Base-by-base conservation (phyloP, 2,888 invertebrate genomes). In the Orthonevra nobilis region DNA sequence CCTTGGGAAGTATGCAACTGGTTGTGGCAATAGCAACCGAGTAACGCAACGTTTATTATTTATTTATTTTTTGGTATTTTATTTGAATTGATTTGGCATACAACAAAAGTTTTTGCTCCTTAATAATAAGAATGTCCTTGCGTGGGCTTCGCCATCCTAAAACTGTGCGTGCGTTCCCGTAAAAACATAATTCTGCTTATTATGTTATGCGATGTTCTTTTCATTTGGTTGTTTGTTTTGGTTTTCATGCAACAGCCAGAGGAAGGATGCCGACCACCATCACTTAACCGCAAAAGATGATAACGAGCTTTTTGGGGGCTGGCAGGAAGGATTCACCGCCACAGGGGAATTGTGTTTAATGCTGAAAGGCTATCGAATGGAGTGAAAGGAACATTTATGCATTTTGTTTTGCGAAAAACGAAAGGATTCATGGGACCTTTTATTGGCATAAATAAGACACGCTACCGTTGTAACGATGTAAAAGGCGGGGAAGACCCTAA, bases 51-150 rank as follows among this genome's bases (percentile, higher is more conserved):
- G 52, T 52, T 40, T 72, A 58, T 69, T 50, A 63, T 63, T 75
- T 75, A 63, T 69, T 61, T 56, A 48, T 50, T 20, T n/a, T n/a
- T 34, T 56, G 56, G 30, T 36, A 36, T 56, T 64, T 75, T 56
- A 75, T 75, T 69, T 58, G 50, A 69, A 75, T 69, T 75, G 75
- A 69, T 75, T 75, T 42, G 10, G 14, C 10, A 26, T n/a, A n/a
- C n/a, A n/a, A n/a, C 14, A 50, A 10, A 44, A 28, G 28, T 61
- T 46, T 52, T 54, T 61, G n/a, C 7, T 17, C 1, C 28, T 30
- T 19, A 42, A 60, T 52, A 60, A 48, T 14, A 26, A n/a, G n/a
- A n/a, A 38, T 38, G 19, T n/a, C 19, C 46, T 32, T 23, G 36
- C 20, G 19, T n/a, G 40, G 32, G 32, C 6, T 10, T 20, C 12